phyloP scores from a whole-genome alignment of 2,113 vertebrate species.

The Vulpes lagopus region DNA sequence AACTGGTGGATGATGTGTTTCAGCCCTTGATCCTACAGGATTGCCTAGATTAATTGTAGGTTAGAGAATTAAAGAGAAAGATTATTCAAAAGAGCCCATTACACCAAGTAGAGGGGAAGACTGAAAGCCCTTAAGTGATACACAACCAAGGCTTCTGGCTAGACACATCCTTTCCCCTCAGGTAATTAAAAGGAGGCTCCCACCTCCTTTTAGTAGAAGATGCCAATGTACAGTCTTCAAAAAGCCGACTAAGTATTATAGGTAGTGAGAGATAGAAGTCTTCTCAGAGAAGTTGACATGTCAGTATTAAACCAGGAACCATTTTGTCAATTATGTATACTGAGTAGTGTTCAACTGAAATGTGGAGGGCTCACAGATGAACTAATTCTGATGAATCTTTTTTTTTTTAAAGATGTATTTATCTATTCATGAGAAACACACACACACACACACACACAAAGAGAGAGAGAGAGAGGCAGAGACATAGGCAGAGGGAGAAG shows the following conservation, averaged over 20 bases:
- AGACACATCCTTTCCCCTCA: neutral
- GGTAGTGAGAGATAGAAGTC: neutral
- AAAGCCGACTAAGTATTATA: neutral
- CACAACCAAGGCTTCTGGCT: neutral
- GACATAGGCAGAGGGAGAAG: no score
- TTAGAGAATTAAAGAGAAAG: neutral
- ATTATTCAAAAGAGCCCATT: neutral
- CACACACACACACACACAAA: no score
- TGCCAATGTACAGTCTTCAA: neutral
- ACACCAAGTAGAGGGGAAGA: neutral
- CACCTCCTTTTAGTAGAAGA: neutral
- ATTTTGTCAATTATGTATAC: neutral
- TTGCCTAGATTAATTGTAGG: neutral
- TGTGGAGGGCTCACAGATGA: neutral
- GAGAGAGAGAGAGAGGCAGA: no score
- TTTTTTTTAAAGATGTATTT: no score
- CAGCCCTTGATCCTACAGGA: neutral
- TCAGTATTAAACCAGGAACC: neutral
- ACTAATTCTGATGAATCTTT: neutral
- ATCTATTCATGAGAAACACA: no score
- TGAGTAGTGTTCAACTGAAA: neutral
- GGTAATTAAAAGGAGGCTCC: neutral
- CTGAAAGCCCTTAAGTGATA: neutral
- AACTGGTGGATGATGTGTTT: neutral
- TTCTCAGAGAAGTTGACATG: neutral